Evolutionary conservation across 2,113 vertebrate species (phyloP).

Genomic region (Chionis minor): DNA sequence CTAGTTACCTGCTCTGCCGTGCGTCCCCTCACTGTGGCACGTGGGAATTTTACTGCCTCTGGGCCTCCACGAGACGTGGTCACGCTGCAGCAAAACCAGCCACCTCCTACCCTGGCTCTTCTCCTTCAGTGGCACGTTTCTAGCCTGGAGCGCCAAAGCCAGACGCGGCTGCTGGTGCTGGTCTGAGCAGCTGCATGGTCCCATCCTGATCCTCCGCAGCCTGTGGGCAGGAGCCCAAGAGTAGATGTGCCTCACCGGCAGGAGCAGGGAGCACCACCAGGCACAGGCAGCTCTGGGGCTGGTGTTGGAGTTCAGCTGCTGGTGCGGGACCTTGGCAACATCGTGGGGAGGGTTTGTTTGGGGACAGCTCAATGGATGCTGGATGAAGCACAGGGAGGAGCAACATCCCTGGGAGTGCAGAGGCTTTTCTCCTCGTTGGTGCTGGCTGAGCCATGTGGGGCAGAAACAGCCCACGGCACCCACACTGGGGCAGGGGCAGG

Average conservation of each 20-base stretch:
- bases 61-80: background rate
- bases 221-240: background rate
- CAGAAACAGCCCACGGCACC: background rate
- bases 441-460: background rate
- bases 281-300: background rate
- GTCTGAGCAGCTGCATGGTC: fast-evolving
- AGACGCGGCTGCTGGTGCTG: background rate
- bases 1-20: background rate
- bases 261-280: background rate
- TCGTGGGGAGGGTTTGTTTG: background rate
- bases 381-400: background rate
- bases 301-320: background rate
- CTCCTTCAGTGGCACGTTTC: background rate
- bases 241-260: fast-evolving
- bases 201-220: no score
- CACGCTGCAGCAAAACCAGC: background rate
- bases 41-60: background rate
- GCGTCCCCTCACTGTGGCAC: background rate
- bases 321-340: background rate
- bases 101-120: background rate
- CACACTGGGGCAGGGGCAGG: background rate
- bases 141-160: background rate
- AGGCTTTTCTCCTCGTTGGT: background rate
- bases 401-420: background rate
- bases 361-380: background rate